These are phyloP conservation scores for Colistium nudipinnis DNA, from an alignment of 2,113 vertebrate species.

Conservation along the genomic window DNA sequence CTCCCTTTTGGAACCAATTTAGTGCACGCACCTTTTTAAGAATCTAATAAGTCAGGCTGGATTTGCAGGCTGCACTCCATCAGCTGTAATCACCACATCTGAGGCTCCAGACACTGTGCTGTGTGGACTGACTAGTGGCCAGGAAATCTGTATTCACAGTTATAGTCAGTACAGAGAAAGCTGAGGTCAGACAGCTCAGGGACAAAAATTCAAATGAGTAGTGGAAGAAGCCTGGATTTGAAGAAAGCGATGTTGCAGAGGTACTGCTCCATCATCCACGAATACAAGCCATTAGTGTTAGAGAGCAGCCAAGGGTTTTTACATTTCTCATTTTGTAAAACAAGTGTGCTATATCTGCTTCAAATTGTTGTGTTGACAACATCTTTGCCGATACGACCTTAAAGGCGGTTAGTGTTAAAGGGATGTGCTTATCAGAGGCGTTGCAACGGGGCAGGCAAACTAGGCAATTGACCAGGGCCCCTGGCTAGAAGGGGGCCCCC, in stretches of 20 bases:
- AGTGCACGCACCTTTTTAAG: slow-evolving; percentile 1
- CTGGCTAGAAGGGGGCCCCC: no score
- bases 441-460: no score
- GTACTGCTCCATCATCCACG: neutral
- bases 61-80: slow-evolving; percentile 24
- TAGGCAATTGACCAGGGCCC: no score
- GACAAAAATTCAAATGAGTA: slow-evolving; percentile 10
- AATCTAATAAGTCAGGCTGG: slow-evolving; percentile 15
- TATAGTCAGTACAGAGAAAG: slow-evolving; percentile 8
- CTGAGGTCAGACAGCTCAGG: slow-evolving; percentile 8
- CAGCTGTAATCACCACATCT: slow-evolving; percentile 31
- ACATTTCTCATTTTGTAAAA: neutral
- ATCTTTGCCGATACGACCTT: slow-evolving; percentile 16
- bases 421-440: no score
- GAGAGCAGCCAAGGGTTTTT: neutral
- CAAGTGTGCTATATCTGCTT: neutral
- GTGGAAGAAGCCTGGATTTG: neutral
- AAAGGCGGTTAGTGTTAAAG: neutral
- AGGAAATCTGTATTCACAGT: slow-evolving; percentile 32
- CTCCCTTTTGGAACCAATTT: neutral
- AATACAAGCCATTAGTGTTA: neutral
- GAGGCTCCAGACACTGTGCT: slow-evolving; percentile 16
- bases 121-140: slow-evolving; percentile 23
- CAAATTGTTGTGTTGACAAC: slow-evolving; percentile 4
- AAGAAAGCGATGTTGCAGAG: neutral